phyloP scores from a whole-genome alignment of 2,797 vertebrate species.

The Sebastes minor region DNA sequence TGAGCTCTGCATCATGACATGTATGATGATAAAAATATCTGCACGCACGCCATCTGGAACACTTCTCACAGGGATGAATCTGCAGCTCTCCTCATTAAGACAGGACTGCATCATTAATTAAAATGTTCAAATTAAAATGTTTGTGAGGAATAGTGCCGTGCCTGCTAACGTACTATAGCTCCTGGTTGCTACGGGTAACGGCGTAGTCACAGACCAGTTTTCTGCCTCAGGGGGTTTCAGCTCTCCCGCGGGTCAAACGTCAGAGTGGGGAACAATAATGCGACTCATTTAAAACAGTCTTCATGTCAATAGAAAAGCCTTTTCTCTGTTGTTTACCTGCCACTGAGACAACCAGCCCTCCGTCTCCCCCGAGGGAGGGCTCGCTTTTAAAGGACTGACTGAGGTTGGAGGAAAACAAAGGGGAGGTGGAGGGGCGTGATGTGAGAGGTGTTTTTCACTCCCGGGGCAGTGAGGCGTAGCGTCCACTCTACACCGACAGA shows the following conservation, averaged over 20 bases:
- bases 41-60: background rate
- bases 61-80: background rate
- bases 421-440: slow-evolving; percentile 5
- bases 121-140: slow-evolving; percentile 3
- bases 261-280: background rate
- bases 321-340: slow-evolving; percentile 1
- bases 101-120: background rate
- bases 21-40: background rate
- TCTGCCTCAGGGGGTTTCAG: background rate
- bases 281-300: slow-evolving; percentile 4
- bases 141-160: background rate
- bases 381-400: background rate
- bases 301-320: background rate
- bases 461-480: slow-evolving; percentile 13
- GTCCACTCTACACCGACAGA: slow-evolving; percentile 10
- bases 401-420: background rate
- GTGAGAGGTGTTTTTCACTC: slow-evolving; percentile 35
- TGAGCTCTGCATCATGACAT: background rate
- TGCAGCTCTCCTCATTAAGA: slow-evolving; percentile 1
- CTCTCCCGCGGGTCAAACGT: slow-evolving; percentile 2
- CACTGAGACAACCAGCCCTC: background rate
- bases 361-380: background rate
- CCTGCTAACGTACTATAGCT: background rate
- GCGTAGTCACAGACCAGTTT: background rate
- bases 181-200: slow-evolving; percentile 9